A percentile compares a stretch with the other conserved stretches of the same genome.
Conservation (phyloP, 1,140 invertebrate genomes). For the Thrips palmi region DNA sequence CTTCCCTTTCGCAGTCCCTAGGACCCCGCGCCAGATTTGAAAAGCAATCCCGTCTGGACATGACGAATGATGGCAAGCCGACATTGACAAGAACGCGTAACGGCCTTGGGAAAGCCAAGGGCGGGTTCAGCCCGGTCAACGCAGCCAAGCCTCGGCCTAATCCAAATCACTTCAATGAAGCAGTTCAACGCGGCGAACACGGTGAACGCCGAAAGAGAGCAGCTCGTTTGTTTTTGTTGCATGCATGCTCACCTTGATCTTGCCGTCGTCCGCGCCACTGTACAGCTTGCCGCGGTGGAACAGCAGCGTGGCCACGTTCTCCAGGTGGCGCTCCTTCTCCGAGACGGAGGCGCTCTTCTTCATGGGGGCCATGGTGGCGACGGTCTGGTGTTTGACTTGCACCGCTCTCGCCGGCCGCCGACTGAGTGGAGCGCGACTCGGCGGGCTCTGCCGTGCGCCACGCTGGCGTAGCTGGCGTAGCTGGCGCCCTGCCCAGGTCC, state of each 20-base stretch:
- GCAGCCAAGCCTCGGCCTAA: no score
- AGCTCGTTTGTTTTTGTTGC: background rate
- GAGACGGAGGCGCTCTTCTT: background rate
- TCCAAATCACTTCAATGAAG: conserved; percentile 13
- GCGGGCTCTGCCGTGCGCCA: no score
- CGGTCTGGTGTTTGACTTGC: background rate
- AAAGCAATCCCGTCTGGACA: no score
- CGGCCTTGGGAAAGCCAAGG: no score
- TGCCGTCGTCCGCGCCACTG: conserved; percentile 27
- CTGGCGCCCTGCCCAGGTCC: background rate
- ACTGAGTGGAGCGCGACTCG: no score
- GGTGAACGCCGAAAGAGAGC: conserved; percentile 8
- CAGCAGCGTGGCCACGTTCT: conserved; percentile 23
- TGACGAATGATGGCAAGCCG: no score
- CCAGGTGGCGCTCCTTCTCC: conserved; percentile 22
- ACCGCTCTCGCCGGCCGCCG: no score
- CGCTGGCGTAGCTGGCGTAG: background rate
- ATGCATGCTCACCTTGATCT: conserved; percentile 23
- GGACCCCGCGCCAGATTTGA: no score
- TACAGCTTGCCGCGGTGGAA: conserved; percentile 23
- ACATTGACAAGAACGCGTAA: no score
- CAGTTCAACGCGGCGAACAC: conserved; percentile 3
- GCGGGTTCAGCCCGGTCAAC: no score
- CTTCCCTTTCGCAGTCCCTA: no score
- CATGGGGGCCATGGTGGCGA: background rate